Evolutionary conservation across 1,140 invertebrate genomes (phyloP), one percentile per base, ranked within the genome.

Genomic region (Ectropis grisescens): DNA sequence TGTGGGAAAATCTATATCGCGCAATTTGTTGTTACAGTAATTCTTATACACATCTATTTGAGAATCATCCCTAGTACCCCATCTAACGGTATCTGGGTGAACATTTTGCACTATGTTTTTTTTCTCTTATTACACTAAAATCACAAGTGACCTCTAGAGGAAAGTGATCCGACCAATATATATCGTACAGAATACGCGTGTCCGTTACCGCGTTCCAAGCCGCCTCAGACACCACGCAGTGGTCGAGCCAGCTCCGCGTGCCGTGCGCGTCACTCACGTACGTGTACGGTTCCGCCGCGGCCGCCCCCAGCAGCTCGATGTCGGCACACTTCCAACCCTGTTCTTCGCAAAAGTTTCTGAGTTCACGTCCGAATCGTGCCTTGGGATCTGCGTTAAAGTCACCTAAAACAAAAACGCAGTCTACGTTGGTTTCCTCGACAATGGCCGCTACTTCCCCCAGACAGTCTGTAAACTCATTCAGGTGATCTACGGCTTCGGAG

Each of bases 31-130:
- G 30, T 33, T 42, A 16, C 45, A 47, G 7, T 42, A 2, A 9
- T 42, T 11, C 11, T 9, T 2, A 32, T 42, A 47, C 9, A 24
- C 16, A n/a, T 2, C n/a, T 9, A 33, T 32, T 39, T 47, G 35
- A 2, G 22, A 1, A 1, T 24, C 22, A 24, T 11, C 16, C 10
- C 45, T 35, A 4, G 35, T 16, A 7, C 45, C 39, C 45, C 45
- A 47, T 7, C 29, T 14, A 10, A 41, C 25, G 2, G 14, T 16
- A 30, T 15, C 30, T 13, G 7, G 15, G 0, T 14, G 27, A n/a
- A 26, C n/a, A 26, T 26, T 10, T 6, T 26, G 4, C 24, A 10
- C 24, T 10, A 26, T 6, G 4, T 10, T 26, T 6, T 4, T 4
- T 26, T 10, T 10, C 10, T n/a, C n/a, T n/a, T n/a, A 26, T n/a